Percentiles rank a stretch among this genome's conserved stretches.
These are phyloP conservation scores for Trematocara unimaculatum DNA, from an alignment of 2,113 vertebrate genomes.

Conservation along the genomic window DNA sequence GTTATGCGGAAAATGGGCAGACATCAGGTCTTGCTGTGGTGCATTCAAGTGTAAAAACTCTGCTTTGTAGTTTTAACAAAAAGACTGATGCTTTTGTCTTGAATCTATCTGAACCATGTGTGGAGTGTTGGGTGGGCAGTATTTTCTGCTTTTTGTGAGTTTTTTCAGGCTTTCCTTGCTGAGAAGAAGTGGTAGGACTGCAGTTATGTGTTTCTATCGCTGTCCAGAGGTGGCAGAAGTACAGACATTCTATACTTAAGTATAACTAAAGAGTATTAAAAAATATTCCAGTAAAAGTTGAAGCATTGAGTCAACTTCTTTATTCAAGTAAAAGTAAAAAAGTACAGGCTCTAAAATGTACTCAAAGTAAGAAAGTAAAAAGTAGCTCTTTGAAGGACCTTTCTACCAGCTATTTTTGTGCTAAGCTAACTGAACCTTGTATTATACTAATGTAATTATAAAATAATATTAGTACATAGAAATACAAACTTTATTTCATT, in stretches of 20 bases:
- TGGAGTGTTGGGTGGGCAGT: not conserved
- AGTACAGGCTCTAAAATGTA: not conserved
- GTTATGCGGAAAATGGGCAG: not conserved
- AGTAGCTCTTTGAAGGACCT: not conserved
- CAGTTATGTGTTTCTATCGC: not conserved
- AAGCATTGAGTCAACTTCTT: not conserved
- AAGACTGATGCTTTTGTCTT: not conserved
- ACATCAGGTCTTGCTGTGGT: not conserved
- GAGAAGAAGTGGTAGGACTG: not conserved
- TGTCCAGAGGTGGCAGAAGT: not conserved
- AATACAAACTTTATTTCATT: not conserved
- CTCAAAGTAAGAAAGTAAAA: not conserved
- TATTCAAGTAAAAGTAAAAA: not conserved
- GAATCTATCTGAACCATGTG: not conserved
- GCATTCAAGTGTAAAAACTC: not conserved
- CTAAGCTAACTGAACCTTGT: not conserved
- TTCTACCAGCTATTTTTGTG: not conserved
- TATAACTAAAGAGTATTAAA: not conserved
- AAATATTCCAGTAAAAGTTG: not conserved
- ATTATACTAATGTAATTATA: not conserved
- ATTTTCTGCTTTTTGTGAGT: not conserved
- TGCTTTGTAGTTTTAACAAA: not conserved
- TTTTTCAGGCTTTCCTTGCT: not conserved
- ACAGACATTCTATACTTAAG: not conserved
- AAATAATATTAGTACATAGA: not conserved